Base-by-base conservation (phyloP, 2,113 vertebrate genomes). In the Trematomus loennbergii region DNA sequence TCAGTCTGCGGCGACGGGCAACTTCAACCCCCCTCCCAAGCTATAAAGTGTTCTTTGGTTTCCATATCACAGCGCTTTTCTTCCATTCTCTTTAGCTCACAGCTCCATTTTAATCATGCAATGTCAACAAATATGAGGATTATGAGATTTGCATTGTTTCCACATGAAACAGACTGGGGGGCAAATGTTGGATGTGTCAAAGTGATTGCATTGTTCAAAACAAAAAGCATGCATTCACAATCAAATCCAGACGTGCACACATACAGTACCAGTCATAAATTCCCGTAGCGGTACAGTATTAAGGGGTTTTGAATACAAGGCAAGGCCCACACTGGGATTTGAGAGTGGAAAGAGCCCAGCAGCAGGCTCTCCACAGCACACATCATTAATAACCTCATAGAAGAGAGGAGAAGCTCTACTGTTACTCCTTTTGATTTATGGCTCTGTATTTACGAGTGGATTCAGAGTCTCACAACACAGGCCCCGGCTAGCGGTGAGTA, bases 401-500 rank as follows among this genome's bases (percentile, higher is more conserved):
- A 89, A 61, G 57, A 78, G 78, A 76, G 40, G 71, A 78, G 66
- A 75, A 57, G 85, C 87, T 68, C 87, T 86, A 83, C 81, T 79
- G 86, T 79, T 75, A 54, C 72, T 61, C n/a, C 54, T 62, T 79
- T 83, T 94, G 93, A 95, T 94, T 94, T 89, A 95, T 93, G 90
- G 82, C 75, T 75, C 43, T n/a, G 83, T 81, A 67, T 81, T 89
- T 81, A 86, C 88, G 70, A 87, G 52, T 12, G 1, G 80, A 83
- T 83, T 66, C 64, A 64, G 75, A 74, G 75, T 67, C 73, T 73
- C 82, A 69, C 53, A 69, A 74, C 52, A 63, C 53, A 36, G 22
- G 65, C 22, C 62, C 68, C 6, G 4, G 48, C 33, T 63, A 69
- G 65, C 54, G 12, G 67, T 86, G 72, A 86, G 85, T 79, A 90